Base-by-base conservation (phyloP, 2,113 vertebrate species). In the Chrysochloris asiatica region DNA sequence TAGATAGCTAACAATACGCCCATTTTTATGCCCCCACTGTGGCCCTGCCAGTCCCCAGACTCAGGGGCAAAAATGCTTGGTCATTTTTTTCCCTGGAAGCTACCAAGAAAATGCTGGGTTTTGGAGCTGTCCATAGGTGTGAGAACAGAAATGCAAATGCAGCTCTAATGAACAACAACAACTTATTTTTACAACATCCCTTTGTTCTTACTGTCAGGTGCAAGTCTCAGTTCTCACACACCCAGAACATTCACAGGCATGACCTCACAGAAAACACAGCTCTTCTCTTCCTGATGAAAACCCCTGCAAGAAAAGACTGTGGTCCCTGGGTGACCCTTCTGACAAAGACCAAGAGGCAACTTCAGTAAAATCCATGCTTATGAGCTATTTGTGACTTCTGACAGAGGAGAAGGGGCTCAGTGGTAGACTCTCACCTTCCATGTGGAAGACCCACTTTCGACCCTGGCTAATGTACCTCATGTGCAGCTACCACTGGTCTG, bases 301-400 rank as follows among this genome's bases (percentile, higher is more conserved):
- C 63, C 1, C 38, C 47, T 38, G 12, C 38, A 83, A 79, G 71
- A 78, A 83, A 78, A 14, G 4, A 3, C 56, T 45, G 2, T 26
- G 33, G 26, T 38, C 73, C 28, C 0, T 4, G 8, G 26, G 28
- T 0, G 0, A 11, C 33, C 21, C 56, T n/a, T 12, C 61, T 0
- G 43, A n/a, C 48, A 48, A n/a, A 83, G 21, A 19, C 38, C 65
- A 59, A 69, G 59, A 76, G 22, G 0, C 30, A 24, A 9, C 38
- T 45, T 41, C 0, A 0, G 19, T 45, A 59, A 76, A 28, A 17
- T 50, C 43, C 8, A 63, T 45, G 24, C n/a, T 43, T 50, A 76
- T 72, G 54, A 26, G 38, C 33, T 17, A 13, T 24, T 69, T 78
- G 13, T 33, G 61, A 78, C 33, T 63, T 63, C 59, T 63, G 59